A percentile compares a stretch with the other conserved stretches of the same genome.
Evolutionary conservation across 2,113 vertebrate genomes (phyloP).

Genomic region (Proteles cristata): DNA sequence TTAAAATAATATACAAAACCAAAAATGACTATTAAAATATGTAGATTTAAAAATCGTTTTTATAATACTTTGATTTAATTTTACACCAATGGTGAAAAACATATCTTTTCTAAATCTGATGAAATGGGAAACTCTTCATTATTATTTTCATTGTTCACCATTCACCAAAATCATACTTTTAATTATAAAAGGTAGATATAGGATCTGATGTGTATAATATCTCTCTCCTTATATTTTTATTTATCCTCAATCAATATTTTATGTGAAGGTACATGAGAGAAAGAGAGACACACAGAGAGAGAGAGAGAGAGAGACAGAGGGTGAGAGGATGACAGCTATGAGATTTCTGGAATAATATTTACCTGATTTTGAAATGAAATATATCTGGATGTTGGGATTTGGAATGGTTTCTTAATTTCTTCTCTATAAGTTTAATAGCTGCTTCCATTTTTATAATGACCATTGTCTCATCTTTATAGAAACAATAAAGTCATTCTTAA

Average conservation of each 20-base stretch:
- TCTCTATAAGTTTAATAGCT: neutral
- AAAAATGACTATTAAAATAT: neutral
- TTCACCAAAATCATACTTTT: neutral
- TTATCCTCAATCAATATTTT: neutral
- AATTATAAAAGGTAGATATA: neutral
- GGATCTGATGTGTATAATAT: neutral
- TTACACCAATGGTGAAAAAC: neutral
- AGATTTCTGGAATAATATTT: neutral
- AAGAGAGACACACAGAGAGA: neutral
- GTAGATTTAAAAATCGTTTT: slow-evolving; percentile 5
- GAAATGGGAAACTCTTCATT: neutral
- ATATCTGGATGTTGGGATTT: neutral
- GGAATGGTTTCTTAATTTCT: neutral
- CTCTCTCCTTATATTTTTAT: neutral
- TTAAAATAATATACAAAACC: neutral
- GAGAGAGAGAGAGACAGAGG: neutral
- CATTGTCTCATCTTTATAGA: slow-evolving; percentile 5
- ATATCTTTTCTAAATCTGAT: neutral
- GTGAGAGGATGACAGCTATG: neutral
- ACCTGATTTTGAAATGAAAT: neutral
- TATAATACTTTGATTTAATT: neutral
- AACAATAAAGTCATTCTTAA: neutral
- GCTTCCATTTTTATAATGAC: slow-evolving; percentile 23
- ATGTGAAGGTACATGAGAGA: neutral
- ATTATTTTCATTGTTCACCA: neutral